Base-by-base conservation (phyloP, 2,113 vertebrate genomes). In the Misgurnus mizolepis region DNA sequence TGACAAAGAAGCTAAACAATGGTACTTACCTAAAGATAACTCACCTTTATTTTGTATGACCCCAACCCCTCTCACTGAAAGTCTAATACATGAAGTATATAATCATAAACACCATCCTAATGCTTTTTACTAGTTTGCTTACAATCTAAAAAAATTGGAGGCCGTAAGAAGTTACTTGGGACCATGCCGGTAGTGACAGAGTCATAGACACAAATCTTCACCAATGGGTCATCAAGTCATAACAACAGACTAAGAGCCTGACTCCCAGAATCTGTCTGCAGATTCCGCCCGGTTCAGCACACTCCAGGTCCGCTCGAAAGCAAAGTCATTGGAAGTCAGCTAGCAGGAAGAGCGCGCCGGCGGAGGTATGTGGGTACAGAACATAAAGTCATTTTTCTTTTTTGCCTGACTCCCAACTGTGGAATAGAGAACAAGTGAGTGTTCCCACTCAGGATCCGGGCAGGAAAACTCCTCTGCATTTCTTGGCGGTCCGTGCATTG, bases 391-490 rank as follows among this genome's bases (percentile, higher is more conserved):
- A 87, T 83, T 69, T 61, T 76, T 82, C 80, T 76, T 69, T 5
- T 65, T 80, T 64, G 82, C 85, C 79, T 76, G 83, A 85, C 88
- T 83, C 75, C 80, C 77, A 75, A 80, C 78, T 86, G 82, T 85
- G 85, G 87, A 87, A 70, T 83, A 81, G 67, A 80, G 67, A 75
- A 85, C 84, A 81, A 84, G 82, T 82, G 82, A 70, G 67, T 90
- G 90, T 92, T 93, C 91, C 90, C 88, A 85, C 84, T 86, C 86
- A 84, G 76, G 61, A 87, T 85, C 85, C 70, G 65, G 68, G 85
- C 84, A 91, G 91, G 90, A 92, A 93, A 85, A 89, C 92, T 94
- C 91, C 92, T 88, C 89, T 91, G 90, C 91, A 92, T 90, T 88
- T 91, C 85, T 89, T 90, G 90, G 89, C 9, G 71, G 83, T 87